These are phyloP conservation scores for Pagrus major DNA, from an alignment of 2,113 vertebrate genomes.

Conservation along the genomic window DNA sequence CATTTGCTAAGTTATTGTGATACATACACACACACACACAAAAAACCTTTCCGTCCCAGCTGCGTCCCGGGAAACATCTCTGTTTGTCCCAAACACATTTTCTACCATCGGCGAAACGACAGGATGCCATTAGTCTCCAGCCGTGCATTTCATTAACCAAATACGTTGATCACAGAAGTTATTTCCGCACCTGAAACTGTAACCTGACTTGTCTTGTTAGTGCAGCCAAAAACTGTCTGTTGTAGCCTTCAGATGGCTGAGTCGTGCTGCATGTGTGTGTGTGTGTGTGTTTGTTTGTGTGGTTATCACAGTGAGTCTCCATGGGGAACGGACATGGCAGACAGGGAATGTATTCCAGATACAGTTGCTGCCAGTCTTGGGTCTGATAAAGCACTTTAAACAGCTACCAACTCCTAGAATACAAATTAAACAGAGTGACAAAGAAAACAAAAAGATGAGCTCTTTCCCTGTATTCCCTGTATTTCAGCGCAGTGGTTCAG, in stretches of 20 bases:
- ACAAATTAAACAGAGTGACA: slow-evolving; percentile 52
- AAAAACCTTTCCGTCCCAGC: too few species aligned
- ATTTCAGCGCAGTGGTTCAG: not conserved
- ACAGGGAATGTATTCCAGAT: slow-evolving; percentile 65
- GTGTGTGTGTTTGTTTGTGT: slow-evolving; percentile 24
- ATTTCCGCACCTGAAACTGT: not conserved
- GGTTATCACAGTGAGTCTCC: slow-evolving; percentile 52
- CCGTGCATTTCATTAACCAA: not conserved
- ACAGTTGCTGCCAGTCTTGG: slow-evolving; percentile 55
- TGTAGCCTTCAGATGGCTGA: slow-evolving; percentile 30
- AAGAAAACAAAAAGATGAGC: slow-evolving; percentile 33
- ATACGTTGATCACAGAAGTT: not conserved
- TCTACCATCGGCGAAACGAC: too few species aligned
- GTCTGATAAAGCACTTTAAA: slow-evolving; percentile 57
- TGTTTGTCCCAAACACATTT: too few species aligned
- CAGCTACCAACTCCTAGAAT: slow-evolving; percentile 46
- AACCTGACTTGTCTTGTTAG: slow-evolving; percentile 17
- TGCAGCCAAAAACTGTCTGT: slow-evolving; percentile 17
- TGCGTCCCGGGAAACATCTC: too few species aligned
- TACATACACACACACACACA: too few species aligned
- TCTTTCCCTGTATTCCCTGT: not conserved
- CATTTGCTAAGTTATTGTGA: too few species aligned
- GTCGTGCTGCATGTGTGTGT: slow-evolving; percentile 16
- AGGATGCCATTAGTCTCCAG: too few species aligned
- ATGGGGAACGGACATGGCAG: slow-evolving; percentile 61